These are phyloP conservation scores for Siphlonurus alternatus DNA, from an alignment of 2,888 invertebrate genomes.

Conservation along the genomic window DNA sequence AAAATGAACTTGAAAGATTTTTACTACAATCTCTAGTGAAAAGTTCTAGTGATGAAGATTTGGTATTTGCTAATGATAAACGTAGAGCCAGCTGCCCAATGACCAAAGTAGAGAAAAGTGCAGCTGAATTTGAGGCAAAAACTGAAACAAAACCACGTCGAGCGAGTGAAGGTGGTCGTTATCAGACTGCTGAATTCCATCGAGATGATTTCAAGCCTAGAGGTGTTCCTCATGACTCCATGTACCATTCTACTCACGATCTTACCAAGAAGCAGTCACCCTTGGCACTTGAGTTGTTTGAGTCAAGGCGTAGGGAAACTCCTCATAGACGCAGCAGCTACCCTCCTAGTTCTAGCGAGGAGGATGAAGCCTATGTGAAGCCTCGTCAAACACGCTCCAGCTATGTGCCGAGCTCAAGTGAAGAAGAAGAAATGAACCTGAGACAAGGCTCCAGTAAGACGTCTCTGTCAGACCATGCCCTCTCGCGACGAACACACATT, in stretches of 20 bases:
- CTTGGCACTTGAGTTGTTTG: not conserved
- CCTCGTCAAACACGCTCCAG: not conserved
- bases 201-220: not conserved
- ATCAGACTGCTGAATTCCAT: slow-evolving; percentile 1
- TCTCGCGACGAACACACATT: not conserved
- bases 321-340: not conserved
- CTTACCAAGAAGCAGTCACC: not conserved
- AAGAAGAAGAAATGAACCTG: not conserved
- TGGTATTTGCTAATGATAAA: not conserved
- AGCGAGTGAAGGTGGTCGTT: not conserved
- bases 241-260: not conserved
- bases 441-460: not conserved
- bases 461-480: slow-evolving; percentile 29
- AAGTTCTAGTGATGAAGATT: not conserved
- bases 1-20: not conserved
- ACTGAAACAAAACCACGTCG: not conserved
- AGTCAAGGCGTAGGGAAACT: not conserved
- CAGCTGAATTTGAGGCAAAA: not conserved
- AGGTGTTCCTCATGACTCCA: not conserved
- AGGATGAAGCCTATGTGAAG: not conserved
- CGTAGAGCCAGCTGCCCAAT: not conserved
- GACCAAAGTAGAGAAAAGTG: not conserved
- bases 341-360: not conserved
- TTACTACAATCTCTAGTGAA: not conserved
- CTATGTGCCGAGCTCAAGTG: not conserved